These are phyloP conservation scores for Colaptes auratus DNA, from an alignment of 2,113 vertebrate species.

Conservation along the genomic window DNA sequence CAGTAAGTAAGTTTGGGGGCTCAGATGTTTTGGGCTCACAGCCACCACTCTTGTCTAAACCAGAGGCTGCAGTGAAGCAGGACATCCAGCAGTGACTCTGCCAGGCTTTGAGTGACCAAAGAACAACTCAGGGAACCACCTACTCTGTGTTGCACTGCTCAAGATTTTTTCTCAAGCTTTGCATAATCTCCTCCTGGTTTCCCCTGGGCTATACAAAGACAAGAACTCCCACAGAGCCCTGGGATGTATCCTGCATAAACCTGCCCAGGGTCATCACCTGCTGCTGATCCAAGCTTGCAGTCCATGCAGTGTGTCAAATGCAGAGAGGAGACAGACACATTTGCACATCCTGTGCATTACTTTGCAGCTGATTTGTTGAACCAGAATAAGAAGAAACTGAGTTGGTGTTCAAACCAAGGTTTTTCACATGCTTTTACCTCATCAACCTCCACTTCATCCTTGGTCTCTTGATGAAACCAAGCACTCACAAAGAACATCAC, in stretches of 20 bases:
- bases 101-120: background rate
- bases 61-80: background rate
- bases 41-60: background rate
- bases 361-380: background rate
- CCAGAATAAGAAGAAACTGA: background rate
- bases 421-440: background rate
- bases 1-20: background rate
- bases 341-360: background rate
- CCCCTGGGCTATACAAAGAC: background rate
- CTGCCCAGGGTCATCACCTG: rapidly evolving
- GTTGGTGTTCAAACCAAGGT: background rate
- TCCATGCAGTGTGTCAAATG: background rate
- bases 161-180: background rate
- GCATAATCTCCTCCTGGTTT: background rate
- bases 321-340: background rate
- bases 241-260: background rate
- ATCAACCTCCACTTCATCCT: background rate
- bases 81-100: background rate
- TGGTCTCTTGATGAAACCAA: background rate
- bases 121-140: background rate
- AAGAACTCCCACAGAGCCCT: background rate
- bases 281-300: background rate
- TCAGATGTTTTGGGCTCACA: background rate
- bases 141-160: background rate
- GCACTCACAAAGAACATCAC: background rate